Conservation (phyloP, 53 echinoderm and acorn worm genomes). For the Mesocentrotus franciscanus region DNA sequence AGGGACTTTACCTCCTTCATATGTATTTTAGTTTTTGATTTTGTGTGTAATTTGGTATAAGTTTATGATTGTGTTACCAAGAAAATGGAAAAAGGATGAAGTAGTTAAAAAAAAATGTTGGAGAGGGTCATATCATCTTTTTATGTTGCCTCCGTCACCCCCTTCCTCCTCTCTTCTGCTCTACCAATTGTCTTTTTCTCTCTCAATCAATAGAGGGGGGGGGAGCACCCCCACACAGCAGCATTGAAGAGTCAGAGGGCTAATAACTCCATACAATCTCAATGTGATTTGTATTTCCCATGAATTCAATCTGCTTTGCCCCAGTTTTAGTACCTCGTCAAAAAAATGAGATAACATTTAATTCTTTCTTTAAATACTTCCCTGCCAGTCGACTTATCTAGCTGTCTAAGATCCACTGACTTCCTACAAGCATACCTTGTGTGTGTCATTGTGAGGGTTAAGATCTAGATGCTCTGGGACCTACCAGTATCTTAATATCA, state of each 20-base stretch:
- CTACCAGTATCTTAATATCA: slow-evolving; percentile 23
- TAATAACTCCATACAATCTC: not conserved
- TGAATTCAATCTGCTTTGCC: slow-evolving; percentile 1
- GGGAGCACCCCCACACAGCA: not conserved
- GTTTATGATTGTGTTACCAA: no score
- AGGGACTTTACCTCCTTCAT: no score
- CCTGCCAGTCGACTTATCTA: not conserved
- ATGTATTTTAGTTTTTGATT: no score
- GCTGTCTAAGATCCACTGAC: not conserved
- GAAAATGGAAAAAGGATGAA: no score
- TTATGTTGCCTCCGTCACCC: no score
- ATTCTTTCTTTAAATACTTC: not conserved
- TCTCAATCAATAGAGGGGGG: no score
- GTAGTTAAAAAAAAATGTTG: no score
- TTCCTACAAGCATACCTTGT: not conserved
- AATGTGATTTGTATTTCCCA: not conserved
- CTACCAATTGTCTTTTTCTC: no score
- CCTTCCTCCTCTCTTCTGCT: no score
- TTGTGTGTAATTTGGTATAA: no score
- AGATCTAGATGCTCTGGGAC: not conserved
- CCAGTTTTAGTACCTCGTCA: not conserved
- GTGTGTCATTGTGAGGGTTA: not conserved
- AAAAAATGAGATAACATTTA: not conserved
- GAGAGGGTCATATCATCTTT: no score
- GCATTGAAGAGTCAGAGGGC: not conserved